These are phyloP conservation scores for Hylaea fasciaria DNA, from an alignment of 2,888 invertebrate genomes.

Conservation along the genomic window DNA sequence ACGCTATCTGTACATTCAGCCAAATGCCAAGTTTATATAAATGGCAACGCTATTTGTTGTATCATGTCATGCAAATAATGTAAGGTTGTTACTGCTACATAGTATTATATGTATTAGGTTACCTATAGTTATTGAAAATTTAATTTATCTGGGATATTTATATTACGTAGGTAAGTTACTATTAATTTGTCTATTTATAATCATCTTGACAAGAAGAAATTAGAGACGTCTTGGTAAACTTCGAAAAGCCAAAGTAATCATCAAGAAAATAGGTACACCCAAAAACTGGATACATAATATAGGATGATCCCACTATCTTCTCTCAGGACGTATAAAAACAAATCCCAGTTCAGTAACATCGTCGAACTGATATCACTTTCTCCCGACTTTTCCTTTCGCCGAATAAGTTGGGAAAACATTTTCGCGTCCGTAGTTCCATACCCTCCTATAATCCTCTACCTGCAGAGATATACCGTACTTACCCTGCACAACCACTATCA, in stretches of 20 bases:
- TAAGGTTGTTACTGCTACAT: too few species aligned
- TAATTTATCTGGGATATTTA: too few species aligned
- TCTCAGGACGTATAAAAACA: slow-evolving; percentile 36
- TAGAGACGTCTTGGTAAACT: too few species aligned
- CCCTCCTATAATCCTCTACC: slow-evolving; percentile 82
- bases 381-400: slow-evolving; percentile 79
- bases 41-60: too few species aligned
- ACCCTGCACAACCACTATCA: slow-evolving; percentile 82
- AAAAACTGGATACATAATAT: slow-evolving; percentile 4
- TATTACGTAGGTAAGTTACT: too few species aligned
- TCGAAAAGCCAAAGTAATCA: background rate
- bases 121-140: too few species aligned
- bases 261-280: slow-evolving; percentile 28
- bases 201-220: too few species aligned
- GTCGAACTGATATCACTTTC: slow-evolving; percentile 74
- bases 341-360: slow-evolving; percentile 43
- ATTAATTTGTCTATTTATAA: too few species aligned
- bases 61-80: too few species aligned
- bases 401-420: slow-evolving; percentile 83
- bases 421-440: slow-evolving; percentile 71
- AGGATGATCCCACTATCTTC: slow-evolving; percentile 28
- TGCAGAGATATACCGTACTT: slow-evolving; percentile 82
- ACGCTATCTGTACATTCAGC: too few species aligned
- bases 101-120: too few species aligned
- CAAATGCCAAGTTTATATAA: too few species aligned